Evolutionary conservation across 2,888 invertebrate genomes (phyloP).

Genomic region (Hirtodrosophila cameraria): DNA sequence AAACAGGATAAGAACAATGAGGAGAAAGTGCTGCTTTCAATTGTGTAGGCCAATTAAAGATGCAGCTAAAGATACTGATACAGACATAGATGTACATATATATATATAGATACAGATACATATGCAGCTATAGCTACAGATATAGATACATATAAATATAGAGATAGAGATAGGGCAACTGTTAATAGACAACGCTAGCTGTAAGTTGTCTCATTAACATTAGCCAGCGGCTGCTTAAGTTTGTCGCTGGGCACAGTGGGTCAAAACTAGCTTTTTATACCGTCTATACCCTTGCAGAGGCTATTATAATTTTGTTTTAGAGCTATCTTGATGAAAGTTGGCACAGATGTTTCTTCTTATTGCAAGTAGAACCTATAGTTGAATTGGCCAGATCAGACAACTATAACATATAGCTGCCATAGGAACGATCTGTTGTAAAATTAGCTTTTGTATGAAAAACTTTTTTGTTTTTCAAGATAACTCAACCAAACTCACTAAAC

Average conservation of each 20-base stretch:
- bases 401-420: too few species aligned
- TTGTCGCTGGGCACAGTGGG: neutral
- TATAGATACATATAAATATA: constrained; percentile 1
- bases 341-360: too few species aligned
- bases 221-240: constrained; percentile 17
- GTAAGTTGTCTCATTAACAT: constrained; percentile 48
- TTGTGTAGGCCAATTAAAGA: neutral
- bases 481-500: too few species aligned
- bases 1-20: constrained; percentile 10
- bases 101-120: constrained; percentile 6
- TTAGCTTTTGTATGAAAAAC: too few species aligned
- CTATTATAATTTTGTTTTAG: too few species aligned
- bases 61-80: neutral
- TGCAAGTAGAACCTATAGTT: too few species aligned
- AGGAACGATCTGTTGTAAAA: too few species aligned
- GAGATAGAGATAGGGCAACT: constrained; percentile 17
- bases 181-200: constrained; percentile 35
- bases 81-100: constrained; percentile 10
- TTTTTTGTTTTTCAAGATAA: too few species aligned
- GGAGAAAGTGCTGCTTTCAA: neutral
- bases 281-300: too few species aligned
- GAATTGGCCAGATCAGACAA: too few species aligned
- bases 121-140: constrained; percentile 2
- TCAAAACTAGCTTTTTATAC: too few species aligned
- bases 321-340: too few species aligned